phyloP scores from a whole-genome alignment of 2,113 vertebrate genomes.

The Condylura cristata region DNA sequence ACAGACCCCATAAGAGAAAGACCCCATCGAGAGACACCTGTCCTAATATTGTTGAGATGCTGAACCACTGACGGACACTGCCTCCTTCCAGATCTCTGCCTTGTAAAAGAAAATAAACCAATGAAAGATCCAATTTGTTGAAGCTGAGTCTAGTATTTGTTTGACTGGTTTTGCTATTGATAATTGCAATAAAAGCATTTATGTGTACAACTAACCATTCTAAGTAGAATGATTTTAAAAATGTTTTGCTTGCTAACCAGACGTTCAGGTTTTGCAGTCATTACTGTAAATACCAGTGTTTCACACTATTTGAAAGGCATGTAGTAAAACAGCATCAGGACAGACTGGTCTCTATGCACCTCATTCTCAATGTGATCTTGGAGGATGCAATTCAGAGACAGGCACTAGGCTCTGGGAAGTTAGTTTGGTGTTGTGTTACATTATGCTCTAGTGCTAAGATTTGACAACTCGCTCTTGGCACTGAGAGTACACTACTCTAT shows the following conservation, averaged over 20 bases:
- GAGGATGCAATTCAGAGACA: neutral
- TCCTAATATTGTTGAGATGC: neutral
- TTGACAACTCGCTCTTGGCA: neutral
- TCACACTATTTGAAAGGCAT: neutral
- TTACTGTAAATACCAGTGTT: neutral
- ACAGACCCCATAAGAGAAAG: neutral
- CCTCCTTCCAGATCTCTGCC: neutral
- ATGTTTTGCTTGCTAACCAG: neutral
- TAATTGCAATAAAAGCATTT: neutral
- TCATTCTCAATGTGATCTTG: neutral
- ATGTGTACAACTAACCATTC: neutral
- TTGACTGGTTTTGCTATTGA: neutral
- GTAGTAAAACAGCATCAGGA: neutral
- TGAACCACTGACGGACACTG: neutral
- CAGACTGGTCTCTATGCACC: neutral
- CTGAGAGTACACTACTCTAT: fast-evolving
- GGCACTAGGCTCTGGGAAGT: neutral
- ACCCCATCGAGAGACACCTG: neutral
- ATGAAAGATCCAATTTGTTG: neutral
- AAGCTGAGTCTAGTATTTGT: neutral
- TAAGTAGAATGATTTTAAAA: neutral
- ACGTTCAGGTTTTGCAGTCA: neutral
- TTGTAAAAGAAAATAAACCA: neutral
- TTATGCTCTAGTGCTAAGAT: neutral
- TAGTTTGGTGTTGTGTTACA: neutral